These are phyloP conservation scores for Saturnia japonica DNA, from an alignment of 2,888 invertebrate species.

Conservation along the genomic window DNA sequence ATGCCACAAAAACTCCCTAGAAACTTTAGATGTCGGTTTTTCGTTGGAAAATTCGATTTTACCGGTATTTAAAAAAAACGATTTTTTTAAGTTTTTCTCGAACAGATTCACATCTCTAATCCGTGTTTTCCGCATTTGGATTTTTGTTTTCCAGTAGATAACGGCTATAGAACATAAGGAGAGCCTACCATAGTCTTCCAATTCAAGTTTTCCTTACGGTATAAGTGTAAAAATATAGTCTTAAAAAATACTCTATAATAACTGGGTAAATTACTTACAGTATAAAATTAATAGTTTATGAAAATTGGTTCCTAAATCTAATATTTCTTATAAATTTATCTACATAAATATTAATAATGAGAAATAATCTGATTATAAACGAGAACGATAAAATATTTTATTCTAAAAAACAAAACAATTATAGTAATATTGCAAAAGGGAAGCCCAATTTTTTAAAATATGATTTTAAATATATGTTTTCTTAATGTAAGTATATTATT, in stretches of 20 bases:
- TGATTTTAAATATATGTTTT: not conserved
- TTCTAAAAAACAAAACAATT: not conserved
- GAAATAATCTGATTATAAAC: not conserved
- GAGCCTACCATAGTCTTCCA: not conserved
- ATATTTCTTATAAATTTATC: not conserved
- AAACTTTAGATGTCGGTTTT: too few relatives aligned
- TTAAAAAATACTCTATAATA: not conserved
- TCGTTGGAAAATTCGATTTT: too few relatives aligned
- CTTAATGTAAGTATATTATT: not conserved
- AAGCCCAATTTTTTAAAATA: constrained; percentile 7
- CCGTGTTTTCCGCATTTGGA: too few relatives aligned
- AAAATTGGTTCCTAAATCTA: constrained; percentile 11
- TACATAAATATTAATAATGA: not conserved
- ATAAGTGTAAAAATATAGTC: not conserved
- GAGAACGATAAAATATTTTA: not conserved
- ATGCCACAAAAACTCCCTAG: too few relatives aligned
- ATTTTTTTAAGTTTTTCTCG: too few relatives aligned
- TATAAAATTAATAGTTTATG: not conserved
- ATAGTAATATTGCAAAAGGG: not conserved
- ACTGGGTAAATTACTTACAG: not conserved
- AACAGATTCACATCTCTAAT: too few relatives aligned
- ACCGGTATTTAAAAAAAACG: too few relatives aligned
- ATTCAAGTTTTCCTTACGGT: not conserved
- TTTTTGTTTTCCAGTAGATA: too few relatives aligned
- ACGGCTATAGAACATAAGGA: too few relatives aligned